phyloP scores from a whole-genome alignment of 2,797 vertebrate genomes.

The Eidolon dupreanum region DNA sequence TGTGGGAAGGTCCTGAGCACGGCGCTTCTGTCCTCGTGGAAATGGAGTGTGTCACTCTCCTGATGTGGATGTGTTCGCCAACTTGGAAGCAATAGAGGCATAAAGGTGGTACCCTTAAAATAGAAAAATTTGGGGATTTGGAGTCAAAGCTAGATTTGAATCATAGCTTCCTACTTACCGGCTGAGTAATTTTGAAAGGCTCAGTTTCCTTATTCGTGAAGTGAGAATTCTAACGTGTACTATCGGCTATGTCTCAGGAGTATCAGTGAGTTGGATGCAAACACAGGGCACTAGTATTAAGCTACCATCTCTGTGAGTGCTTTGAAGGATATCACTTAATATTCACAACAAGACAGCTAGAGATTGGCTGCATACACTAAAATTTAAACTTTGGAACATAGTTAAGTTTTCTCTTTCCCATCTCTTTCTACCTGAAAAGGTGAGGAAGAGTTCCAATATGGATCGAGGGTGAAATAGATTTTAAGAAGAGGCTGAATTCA shows the following conservation, averaged over 20 bases:
- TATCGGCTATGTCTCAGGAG: not conserved
- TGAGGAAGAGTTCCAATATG: not conserved
- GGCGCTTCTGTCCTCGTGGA: not conserved
- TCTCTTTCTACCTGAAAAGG: not conserved
- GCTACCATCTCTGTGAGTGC: not conserved
- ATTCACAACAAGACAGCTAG: not conserved
- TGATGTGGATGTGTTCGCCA: not conserved
- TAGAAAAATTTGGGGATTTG: not conserved
- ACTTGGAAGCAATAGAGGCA: not conserved
- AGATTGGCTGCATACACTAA: not conserved
- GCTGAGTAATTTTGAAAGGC: not conserved
- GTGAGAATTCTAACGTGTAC: not conserved
- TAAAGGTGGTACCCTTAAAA: not conserved
- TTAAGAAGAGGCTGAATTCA: not conserved
- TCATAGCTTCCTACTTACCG: not conserved
- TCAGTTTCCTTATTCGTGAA: constrained; percentile 1
- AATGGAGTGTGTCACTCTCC: not conserved
- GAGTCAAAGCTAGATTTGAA: not conserved
- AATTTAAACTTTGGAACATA: not conserved
- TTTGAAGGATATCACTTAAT: not conserved
- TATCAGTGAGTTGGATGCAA: not conserved
- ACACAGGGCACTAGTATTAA: not conserved
- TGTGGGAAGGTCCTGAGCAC: not conserved
- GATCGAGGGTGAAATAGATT: not conserved
- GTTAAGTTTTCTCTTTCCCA: not conserved